Base-by-base conservation (phyloP, 2,797 vertebrate genomes). In the Crenichthys baileyi region DNA sequence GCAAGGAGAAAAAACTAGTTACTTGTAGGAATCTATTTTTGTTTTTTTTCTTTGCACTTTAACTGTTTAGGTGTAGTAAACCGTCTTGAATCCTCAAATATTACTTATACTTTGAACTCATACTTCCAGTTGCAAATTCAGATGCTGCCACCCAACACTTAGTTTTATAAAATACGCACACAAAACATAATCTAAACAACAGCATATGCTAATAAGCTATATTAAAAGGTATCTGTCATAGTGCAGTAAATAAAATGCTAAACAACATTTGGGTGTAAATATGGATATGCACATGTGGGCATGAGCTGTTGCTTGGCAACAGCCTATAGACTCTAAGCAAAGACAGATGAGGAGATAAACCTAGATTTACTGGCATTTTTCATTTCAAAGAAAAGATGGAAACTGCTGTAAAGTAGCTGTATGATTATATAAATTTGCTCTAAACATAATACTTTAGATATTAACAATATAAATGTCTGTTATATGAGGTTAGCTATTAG, bases 241-340 rank as follows among this genome's bases (percentile, higher is more conserved):
- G 56, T 20, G 50, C 22, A 1, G 63, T 55, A 76, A 79, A 29
- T 51, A 53, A 61, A 36, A 77, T 50, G 74, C 9, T 67, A n/a
- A 82, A 76, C 8, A 36, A 13, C 48, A 39, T 74, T 81, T 83
- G 74, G 44, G 85, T 7, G 3, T 46, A 73, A 80, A 83, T 83
- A 88, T 81, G 78, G 79, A 81, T 76, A 79, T 79, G 61, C 50
- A 24, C 75, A 55, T 70, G 76, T 1, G 8, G 58, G 44, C 79
- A 41, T 70, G 48, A 83, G 77, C 61, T 60, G 89, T 90, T 83
- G 82, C 89, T 76, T 79, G 58, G 90, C 84, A 89, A 90, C 84
- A 70, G 50, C 50, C 36, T 36, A 68, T 78, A 68, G 29, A 77
- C 9, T 2, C 9, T 73, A 41, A 44, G 31, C 50, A 74, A 85